Percentiles rank a stretch among this genome's conserved stretches.
These are phyloP conservation scores for Gastrophryne carolinensis DNA, from an alignment of 2,797 vertebrate species.

Conservation along the genomic window DNA sequence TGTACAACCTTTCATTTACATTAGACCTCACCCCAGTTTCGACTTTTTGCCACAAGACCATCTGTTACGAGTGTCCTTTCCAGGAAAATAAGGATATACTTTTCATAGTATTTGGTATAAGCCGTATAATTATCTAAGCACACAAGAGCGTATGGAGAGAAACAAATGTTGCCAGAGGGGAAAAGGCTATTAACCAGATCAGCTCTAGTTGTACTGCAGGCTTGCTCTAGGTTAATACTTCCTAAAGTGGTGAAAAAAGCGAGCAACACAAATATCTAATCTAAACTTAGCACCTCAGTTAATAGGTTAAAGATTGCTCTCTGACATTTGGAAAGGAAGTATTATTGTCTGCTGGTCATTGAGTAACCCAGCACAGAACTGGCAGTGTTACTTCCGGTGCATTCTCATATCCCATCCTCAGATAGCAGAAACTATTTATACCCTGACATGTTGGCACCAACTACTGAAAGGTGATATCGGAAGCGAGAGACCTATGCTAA, in stretches of 20 bases:
- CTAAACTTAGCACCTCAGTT: constrained; percentile 84
- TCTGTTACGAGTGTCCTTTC: too few relatives aligned
- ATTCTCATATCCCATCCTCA: constrained; percentile 17
- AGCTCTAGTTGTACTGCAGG: too few relatives aligned
- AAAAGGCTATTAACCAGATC: too few relatives aligned
- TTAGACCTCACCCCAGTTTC: too few relatives aligned
- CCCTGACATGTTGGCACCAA: constrained; percentile 11
- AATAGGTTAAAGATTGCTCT: constrained; percentile 65
- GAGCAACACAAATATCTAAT: neutral
- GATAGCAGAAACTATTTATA: constrained; percentile 33
- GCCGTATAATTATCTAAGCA: too few relatives aligned
- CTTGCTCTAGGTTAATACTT: neutral
- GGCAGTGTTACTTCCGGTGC: constrained; percentile 33
- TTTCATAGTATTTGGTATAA: too few relatives aligned
- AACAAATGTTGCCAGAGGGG: too few relatives aligned
- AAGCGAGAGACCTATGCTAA: constrained; percentile 23
- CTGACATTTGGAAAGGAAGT: constrained; percentile 40
- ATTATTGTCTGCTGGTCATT: constrained; percentile 27
- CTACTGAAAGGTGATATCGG: constrained; percentile 24
- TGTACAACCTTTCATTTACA: too few relatives aligned
- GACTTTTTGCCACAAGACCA: too few relatives aligned
- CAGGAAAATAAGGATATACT: too few relatives aligned
- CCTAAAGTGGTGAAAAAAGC: constrained; percentile 24
- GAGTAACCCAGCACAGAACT: constrained; percentile 29
- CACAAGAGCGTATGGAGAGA: too few relatives aligned